Conservation (phyloP, 2,797 vertebrate genomes). For the Nothura maculosa region DNA sequence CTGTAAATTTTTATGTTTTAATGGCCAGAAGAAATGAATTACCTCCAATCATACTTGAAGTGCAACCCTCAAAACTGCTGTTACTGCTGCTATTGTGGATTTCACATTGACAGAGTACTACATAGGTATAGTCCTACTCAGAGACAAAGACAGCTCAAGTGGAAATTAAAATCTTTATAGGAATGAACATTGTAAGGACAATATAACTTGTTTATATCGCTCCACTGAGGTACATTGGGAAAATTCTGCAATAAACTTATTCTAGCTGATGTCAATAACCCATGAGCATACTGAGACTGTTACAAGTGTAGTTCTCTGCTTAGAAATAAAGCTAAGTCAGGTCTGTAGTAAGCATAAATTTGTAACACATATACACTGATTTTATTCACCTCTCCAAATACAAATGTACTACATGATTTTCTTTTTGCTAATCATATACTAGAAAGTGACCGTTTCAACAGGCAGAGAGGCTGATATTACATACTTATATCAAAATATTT, state of each 20-base stretch:
- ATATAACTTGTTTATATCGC: slow-evolving; percentile 3
- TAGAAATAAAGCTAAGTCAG: neutral
- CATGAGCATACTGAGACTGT: neutral
- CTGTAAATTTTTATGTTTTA: slow-evolving; percentile 28
- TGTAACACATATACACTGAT: neutral
- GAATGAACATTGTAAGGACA: neutral
- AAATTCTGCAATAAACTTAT: neutral
- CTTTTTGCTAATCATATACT: neutral
- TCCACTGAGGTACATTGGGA: neutral
- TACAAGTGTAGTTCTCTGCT: neutral
- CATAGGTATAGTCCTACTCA: neutral
- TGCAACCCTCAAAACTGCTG: neutral
- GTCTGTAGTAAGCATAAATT: neutral
- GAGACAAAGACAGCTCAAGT: neutral
- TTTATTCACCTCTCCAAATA: neutral
- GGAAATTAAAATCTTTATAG: slow-evolving; percentile 26
- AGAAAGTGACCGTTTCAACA: neutral
- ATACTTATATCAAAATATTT: neutral
- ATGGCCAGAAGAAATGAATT: slow-evolving; percentile 6
- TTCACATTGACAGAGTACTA: neutral
- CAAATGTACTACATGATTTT: neutral
- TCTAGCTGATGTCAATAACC: neutral
- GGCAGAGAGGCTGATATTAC: neutral
- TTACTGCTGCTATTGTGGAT: neutral
- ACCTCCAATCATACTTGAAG: neutral